Evolutionary conservation across 2,888 invertebrate genomes (phyloP), one percentile per base, ranked within the genome.

Genomic region (Synanthedon formicaeformis): DNA sequence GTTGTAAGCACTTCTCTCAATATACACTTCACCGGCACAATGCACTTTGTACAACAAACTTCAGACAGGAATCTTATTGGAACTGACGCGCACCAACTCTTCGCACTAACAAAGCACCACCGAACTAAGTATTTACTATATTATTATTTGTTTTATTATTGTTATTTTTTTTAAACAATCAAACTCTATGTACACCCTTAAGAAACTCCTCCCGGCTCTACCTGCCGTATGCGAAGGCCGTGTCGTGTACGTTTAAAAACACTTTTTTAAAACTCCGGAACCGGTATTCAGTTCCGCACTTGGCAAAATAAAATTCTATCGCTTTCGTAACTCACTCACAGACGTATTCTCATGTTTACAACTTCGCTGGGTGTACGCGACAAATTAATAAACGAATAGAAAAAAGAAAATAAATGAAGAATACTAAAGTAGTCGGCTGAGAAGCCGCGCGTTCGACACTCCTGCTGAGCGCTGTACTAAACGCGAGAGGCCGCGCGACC

Each of bases 391-490:
- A 87, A 87, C 78, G 84, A 86, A 87, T 84, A 85, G 79, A 86
- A 87, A 27, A 49, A 86, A 85, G 83, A 87, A 87, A 87, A 86
- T 84, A 87, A 87, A 85, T 81, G 85, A 87, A 86, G 81, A 85
- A 87, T 81, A 83, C 78, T 75, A 84, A 87, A 82, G 76, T 81
- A 74, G 83, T 77, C 81, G 83, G 79, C 81, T 76, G 77, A 13
- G 23, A 77, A 85, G 81, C 77, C 87, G 84, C 73, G 87, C 88
- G 87, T 83, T 78, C 88, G 85, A 78, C 85, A 81, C 87, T 86
- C 85, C 78, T 80, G 83, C 84, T 87, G 86, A 86, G 82, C 86
- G 84, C 78, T 84, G 81, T 86, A 87, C 87, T 86, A 85, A 85
- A 81, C 81, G 83, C 77, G 77, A 76, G 75, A 73, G 75, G 77